These are phyloP conservation scores for Microplitis manilae DNA, from an alignment of 2,888 invertebrate species.

Conservation along the genomic window DNA sequence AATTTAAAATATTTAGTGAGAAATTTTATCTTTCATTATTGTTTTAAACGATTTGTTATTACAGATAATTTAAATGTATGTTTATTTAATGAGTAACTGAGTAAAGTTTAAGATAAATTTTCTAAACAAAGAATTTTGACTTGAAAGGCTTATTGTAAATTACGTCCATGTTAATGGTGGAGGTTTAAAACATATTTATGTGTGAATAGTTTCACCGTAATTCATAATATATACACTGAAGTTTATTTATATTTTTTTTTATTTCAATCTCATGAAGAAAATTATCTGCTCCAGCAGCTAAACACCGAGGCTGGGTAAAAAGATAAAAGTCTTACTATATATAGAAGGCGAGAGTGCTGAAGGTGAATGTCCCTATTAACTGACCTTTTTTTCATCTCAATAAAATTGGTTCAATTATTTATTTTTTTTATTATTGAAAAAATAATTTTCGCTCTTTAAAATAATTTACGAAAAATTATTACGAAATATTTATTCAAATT, in stretches of 20 bases:
- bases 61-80: constrained; percentile 1
- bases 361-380: not conserved
- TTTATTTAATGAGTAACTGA: not conserved
- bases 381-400: not conserved
- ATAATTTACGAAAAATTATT: no score
- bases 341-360: not conserved
- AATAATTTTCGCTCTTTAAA: no score
- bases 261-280: not conserved
- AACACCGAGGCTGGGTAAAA: not conserved
- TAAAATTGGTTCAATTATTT: not conserved
- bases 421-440: no score
- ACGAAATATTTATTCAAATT: no score
- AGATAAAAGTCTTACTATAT: not conserved
- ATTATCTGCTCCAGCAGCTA: constrained; percentile 1
- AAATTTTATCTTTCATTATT: no score
- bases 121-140: not conserved
- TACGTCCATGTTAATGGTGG: not conserved
- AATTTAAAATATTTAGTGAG: not conserved
- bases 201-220: not conserved
- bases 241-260: not conserved
- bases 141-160: not conserved
- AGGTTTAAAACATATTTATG: not conserved
- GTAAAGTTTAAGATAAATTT: not conserved
- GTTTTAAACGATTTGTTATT: not conserved
- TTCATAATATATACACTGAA: not conserved